These are phyloP conservation scores for Passer montanus DNA, from an alignment of 2,113 vertebrate species.

Conservation along the genomic window DNA sequence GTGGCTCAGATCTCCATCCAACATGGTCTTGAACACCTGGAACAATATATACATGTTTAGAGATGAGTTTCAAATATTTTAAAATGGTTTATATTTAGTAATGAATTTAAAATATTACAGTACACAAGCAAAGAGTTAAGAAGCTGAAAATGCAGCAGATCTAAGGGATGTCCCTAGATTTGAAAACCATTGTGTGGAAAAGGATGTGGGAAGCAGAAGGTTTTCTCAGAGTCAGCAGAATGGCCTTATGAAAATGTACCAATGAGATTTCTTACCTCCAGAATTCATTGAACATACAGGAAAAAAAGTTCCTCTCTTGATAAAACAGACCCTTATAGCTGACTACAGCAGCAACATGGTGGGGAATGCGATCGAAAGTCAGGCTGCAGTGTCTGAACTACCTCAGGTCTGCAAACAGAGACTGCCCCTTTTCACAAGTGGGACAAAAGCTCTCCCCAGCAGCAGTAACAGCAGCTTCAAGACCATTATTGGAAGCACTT, in stretches of 20 bases:
- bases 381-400: background rate
- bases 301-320: background rate
- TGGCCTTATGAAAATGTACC: background rate
- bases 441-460: background rate
- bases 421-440: background rate
- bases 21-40: background rate
- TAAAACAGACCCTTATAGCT: background rate
- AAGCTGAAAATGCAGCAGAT: background rate
- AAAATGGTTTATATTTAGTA: background rate
- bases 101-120: background rate
- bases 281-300: background rate
- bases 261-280: background rate
- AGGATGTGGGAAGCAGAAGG: background rate
- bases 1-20: background rate
- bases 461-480: background rate
- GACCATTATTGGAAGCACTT: background rate
- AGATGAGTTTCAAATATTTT: background rate
- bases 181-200: background rate
- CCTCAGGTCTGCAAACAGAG: fast-evolving
- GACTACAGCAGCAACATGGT: background rate
- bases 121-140: background rate
- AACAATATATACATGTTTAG: background rate
- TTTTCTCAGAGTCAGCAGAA: background rate
- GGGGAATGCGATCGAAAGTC: background rate
- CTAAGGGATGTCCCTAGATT: background rate